These are phyloP conservation scores for Brachyhypopomus occidentalis DNA, from an alignment of 2,113 vertebrate species.

Conservation along the genomic window DNA sequence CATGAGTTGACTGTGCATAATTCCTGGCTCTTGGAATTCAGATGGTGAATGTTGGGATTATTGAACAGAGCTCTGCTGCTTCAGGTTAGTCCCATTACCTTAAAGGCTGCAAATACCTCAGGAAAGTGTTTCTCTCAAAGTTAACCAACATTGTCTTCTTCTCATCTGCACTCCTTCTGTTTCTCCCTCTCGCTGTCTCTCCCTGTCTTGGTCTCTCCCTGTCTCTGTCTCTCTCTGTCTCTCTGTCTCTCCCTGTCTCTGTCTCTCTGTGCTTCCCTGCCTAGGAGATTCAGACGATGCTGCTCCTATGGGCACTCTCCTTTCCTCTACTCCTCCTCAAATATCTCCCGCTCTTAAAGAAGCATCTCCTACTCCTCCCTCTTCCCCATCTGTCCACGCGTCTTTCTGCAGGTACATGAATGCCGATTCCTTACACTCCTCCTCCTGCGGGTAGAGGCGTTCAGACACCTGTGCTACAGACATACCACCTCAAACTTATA, in stretches of 20 bases:
- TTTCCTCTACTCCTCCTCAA: conserved; percentile 90
- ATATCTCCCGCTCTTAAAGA: conserved; percentile 90
- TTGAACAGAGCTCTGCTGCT: conserved; percentile 89
- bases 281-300: conserved; percentile 97
- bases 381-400: conserved; percentile 90
- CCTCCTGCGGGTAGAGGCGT: no score
- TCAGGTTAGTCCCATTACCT: conserved; percentile 75
- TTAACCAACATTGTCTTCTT: neutral
- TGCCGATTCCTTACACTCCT: no score
- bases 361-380: conserved; percentile 90
- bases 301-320: conserved; percentile 80
- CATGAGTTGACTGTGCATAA: no score
- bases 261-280: conserved; percentile 19
- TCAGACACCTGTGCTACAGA: no score
- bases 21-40: conserved; percentile 59
- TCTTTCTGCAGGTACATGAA: conserved; percentile 83
- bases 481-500: no score
- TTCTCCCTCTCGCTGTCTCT: neutral
- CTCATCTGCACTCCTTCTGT: neutral
- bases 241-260: neutral
- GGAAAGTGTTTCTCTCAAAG: no score
- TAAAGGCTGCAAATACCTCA: no score
- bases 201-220: neutral
- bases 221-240: neutral
- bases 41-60: conserved; percentile 96